A percentile compares a stretch with the other conserved stretches of the same genome.
Evolutionary conservation across 2,888 invertebrate genomes (phyloP).

Genomic region (Drosophila kokeensis): DNA sequence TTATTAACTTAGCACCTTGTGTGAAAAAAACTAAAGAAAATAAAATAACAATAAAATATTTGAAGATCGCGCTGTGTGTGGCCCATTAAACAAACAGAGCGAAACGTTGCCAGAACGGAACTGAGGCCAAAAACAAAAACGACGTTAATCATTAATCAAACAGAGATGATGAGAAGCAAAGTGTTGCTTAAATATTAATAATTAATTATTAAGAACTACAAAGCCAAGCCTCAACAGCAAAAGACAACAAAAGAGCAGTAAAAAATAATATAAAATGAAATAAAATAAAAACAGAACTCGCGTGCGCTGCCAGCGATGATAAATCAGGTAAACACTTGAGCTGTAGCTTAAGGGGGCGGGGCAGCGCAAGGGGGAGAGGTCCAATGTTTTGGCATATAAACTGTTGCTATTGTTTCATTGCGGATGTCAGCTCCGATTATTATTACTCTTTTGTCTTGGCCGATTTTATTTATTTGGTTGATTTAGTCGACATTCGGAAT

Average conservation of each 20-base stretch:
- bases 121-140: slow-evolving; percentile 47
- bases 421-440: slow-evolving; percentile 72
- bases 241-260: slow-evolving; percentile 18
- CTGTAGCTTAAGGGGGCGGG: background rate
- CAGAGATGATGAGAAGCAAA: slow-evolving; percentile 31
- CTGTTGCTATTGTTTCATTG: slow-evolving; percentile 67
- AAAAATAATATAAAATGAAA: slow-evolving; percentile 6
- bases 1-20: slow-evolving; percentile 34
- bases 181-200: slow-evolving; percentile 75
- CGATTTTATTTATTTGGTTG: slow-evolving; percentile 20
- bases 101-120: slow-evolving; percentile 54
- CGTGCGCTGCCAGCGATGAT: slow-evolving; percentile 66
- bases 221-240: slow-evolving; percentile 17
- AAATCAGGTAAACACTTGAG: slow-evolving; percentile 49
- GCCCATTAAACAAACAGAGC: slow-evolving; percentile 54
- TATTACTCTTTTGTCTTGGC: slow-evolving; percentile 41
- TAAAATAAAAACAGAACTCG: slow-evolving; percentile 15
- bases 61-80: slow-evolving; percentile 54
- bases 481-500: slow-evolving; percentile 36
- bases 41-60: slow-evolving; percentile 20
- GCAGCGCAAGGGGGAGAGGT: background rate
- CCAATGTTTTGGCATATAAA: slow-evolving; percentile 26
- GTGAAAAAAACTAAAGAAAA: slow-evolving; percentile 21
- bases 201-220: slow-evolving; percentile 69
- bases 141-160: slow-evolving; percentile 69